A percentile compares a stretch with the other conserved stretches of the same genome.
phyloP scores from a whole-genome alignment of 2,113 vertebrate species.

The Miniopterus natalensis region DNA sequence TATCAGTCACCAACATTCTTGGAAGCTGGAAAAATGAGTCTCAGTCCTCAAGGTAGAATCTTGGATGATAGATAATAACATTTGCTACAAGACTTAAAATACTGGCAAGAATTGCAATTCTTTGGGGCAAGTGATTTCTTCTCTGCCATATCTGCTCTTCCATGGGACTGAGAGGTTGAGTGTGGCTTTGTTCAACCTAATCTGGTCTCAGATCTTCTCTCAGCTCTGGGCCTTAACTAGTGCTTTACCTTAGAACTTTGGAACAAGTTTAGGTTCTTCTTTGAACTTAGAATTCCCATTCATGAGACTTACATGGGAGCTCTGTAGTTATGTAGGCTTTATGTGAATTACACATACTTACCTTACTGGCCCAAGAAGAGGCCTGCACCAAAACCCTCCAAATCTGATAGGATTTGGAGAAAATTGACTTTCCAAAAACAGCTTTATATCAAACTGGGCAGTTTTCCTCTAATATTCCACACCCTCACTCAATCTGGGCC shows the following conservation, averaged over 20 bases:
- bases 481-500: not conserved
- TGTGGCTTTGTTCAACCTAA: slow-evolving; percentile 51
- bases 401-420: not conserved
- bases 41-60: not conserved
- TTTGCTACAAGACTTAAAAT: not conserved
- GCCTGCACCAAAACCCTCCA: not conserved
- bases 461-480: not conserved
- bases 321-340: not conserved
- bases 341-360: not conserved
- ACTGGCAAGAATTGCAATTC: not conserved
- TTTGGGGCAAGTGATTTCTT: not conserved
- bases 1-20: not conserved
- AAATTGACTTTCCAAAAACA: not conserved
- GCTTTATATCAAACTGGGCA: not conserved
- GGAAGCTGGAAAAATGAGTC: not conserved
- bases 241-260: slow-evolving; percentile 22
- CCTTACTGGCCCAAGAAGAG: not conserved
- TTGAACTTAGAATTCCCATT: not conserved
- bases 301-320: not conserved
- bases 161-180: not conserved
- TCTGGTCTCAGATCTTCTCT: not conserved
- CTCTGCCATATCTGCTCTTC: not conserved
- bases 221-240: not conserved
- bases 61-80: not conserved
- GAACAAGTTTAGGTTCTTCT: not conserved